These are phyloP conservation scores for Leptoclinus maculatus DNA, from an alignment of 2,797 vertebrate species.

Conservation along the genomic window DNA sequence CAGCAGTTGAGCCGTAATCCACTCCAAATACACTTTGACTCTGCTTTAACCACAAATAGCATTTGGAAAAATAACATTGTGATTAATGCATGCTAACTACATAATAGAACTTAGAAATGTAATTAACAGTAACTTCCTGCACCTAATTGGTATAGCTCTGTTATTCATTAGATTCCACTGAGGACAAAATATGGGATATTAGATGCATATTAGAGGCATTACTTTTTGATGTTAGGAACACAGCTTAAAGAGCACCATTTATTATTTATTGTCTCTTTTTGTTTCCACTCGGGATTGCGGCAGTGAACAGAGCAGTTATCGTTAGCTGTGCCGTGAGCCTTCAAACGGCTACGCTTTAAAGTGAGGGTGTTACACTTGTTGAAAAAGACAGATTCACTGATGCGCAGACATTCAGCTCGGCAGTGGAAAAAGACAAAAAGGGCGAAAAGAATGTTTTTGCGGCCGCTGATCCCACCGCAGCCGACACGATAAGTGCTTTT, in stretches of 20 bases:
- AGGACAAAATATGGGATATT: slow-evolving; percentile 77
- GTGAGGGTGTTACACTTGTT: slow-evolving; percentile 8
- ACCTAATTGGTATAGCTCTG: slow-evolving; percentile 77
- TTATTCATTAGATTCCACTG: slow-evolving; percentile 81
- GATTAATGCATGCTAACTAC: slow-evolving; percentile 84
- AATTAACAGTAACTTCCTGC: slow-evolving; percentile 80
- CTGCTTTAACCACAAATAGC: slow-evolving; percentile 73
- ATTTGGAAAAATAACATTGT: slow-evolving; percentile 82
- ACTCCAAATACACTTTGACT: slow-evolving; percentile 79
- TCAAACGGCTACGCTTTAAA: slow-evolving; percentile 33
- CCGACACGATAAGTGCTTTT: background rate
- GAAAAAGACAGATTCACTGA: slow-evolving; percentile 13
- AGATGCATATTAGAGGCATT: slow-evolving; percentile 78
- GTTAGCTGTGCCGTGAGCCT: slow-evolving; percentile 13
- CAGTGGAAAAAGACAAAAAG: background rate
- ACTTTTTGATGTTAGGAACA: slow-evolving; percentile 82
- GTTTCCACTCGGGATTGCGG: slow-evolving; percentile 63
- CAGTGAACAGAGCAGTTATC: slow-evolving; percentile 45
- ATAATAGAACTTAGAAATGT: slow-evolving; percentile 83
- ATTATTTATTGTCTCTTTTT: slow-evolving; percentile 83
- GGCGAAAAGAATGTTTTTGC: background rate
- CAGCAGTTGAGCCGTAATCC: slow-evolving; percentile 59
- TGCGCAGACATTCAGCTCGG: background rate
- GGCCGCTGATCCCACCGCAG: background rate
- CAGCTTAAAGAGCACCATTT: slow-evolving; percentile 79